Base-by-base conservation (phyloP, 1,140 invertebrate genomes). In the Lepidurus arcticus region DNA sequence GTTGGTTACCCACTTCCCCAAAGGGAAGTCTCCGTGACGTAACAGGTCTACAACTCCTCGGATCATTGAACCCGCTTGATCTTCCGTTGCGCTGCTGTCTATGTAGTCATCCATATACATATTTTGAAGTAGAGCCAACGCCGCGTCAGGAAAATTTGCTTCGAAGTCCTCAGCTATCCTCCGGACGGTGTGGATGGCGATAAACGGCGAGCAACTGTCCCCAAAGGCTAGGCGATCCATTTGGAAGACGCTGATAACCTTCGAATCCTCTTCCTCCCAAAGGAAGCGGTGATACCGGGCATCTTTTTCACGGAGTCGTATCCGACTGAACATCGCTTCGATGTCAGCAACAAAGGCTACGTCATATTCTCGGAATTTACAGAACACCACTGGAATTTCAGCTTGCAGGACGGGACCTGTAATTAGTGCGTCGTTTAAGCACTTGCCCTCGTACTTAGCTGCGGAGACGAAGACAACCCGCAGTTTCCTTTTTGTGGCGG, bases 31-130 rank as follows among this genome's bases (percentile, higher is more conserved):
- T 74, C 76, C 76, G 24, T 73, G 26, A 1, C 26, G 26, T 26
- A 26, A 26, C 26, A 26, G 26, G 26, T 26, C 26, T 1, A 26
- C 26, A 26, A 26, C 26, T 26, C 26, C 26, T 26, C 44, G 6
- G 80, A 78, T 73, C 74, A 26, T 26, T 26, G 26, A 26, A 26
- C 1, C 26, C 26, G 26, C 26, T 26, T 1, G 75, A 7, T 76
- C 77, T 73, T 65, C 53, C 2, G 42, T 73, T 65, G 34, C 42
- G 1, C 42, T 11, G 26, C 77, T 78, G 77, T 80, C 79, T 42
- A 81, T 42, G 11, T 75, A 80, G 44, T 81, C 81, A 53, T 81
- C 81, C 53, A 80, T 73, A 34, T 81, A 81, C 47, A 78, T 47
- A 11, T 78, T 16, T 24, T 75, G 10, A 10, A 73, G 10, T 11